Conservation (phyloP, 2,113 vertebrate species). For the Nesogale talazaci region DNA sequence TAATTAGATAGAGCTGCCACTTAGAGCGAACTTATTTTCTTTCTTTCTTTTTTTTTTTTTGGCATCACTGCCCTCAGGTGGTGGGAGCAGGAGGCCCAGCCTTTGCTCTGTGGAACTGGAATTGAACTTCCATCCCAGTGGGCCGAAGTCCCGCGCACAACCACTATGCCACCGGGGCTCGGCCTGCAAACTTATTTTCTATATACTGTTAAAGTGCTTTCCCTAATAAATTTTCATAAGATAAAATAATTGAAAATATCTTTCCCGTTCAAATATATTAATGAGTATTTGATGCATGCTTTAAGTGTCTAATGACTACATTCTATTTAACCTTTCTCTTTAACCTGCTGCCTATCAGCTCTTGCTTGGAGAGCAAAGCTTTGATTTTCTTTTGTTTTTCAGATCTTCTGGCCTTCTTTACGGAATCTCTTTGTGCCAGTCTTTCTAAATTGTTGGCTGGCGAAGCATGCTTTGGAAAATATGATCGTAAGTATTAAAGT, state of each 20-base stretch:
- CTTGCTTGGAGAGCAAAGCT: conserved; percentile 48
- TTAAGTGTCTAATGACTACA: background rate
- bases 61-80: no score
- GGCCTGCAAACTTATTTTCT: background rate
- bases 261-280: background rate
- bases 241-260: background rate
- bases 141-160: no score
- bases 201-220: conserved; percentile 18
- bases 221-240: background rate
- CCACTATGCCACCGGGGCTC: no score
- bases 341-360: background rate
- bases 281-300: background rate
- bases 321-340: background rate
- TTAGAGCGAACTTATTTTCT: background rate
- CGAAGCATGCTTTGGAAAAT: conserved; percentile 92
- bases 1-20: background rate
- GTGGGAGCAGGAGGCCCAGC: no score
- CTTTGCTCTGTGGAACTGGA: no score
- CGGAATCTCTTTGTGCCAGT: conserved; percentile 92
- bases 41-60: no score
- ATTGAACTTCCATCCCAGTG: no score
- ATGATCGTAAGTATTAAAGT: conserved; percentile 90
- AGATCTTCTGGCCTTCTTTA: conserved; percentile 91
- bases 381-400: conserved; percentile 75
- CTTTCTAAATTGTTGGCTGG: conserved; percentile 93